phyloP scores from a whole-genome alignment of 2,113 vertebrate genomes.

The Fregata magnificens region DNA sequence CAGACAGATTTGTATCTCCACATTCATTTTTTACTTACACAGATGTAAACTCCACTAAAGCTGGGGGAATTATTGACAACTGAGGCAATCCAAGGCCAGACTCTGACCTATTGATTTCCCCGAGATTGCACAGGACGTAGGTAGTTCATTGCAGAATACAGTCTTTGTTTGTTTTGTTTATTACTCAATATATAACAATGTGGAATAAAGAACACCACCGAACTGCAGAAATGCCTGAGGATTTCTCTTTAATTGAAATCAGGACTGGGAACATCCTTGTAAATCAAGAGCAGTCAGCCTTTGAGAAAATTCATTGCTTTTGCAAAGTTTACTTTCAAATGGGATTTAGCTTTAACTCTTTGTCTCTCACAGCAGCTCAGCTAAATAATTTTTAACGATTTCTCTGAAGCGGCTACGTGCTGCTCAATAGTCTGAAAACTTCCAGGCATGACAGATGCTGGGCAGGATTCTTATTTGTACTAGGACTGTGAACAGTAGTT shows the following conservation, averaged over 20 bases:
- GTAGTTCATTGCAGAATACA: background rate
- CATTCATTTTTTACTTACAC: background rate
- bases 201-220: background rate
- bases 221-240: conserved; percentile 39
- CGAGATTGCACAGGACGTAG: background rate
- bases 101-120: conserved; percentile 53
- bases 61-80: conserved; percentile 19
- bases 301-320: conserved; percentile 37
- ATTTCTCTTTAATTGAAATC: conserved; percentile 67
- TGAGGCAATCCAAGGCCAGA: conserved; percentile 16
- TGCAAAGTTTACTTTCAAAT: background rate
- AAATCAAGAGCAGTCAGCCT: background rate
- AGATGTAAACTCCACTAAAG: background rate
- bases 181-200: conserved; percentile 51
- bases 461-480: background rate
- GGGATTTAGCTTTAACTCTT: conserved; percentile 39
- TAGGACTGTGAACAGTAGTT: background rate
- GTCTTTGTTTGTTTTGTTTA: conserved; percentile 58
- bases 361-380: background rate
- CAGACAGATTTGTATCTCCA: background rate
- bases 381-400: background rate
- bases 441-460: background rate
- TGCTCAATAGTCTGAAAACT: background rate
- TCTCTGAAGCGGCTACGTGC: background rate
- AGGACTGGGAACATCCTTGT: background rate